phyloP scores from a whole-genome alignment of 2,888 invertebrate genomes.

The Synanthedon vespiformis region DNA sequence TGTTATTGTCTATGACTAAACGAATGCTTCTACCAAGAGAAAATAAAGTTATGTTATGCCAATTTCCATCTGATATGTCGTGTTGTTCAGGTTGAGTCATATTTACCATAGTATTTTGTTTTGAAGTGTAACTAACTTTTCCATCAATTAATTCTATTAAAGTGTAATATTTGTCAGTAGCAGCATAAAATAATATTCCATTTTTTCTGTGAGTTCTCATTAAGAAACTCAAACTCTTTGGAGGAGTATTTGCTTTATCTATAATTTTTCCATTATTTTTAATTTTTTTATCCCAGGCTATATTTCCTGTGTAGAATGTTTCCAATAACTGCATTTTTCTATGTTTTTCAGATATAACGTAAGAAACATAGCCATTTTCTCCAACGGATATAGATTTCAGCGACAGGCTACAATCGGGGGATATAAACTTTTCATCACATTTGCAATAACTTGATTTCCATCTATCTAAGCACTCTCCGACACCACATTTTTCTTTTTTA shows the following conservation, averaged over 20 bases:
- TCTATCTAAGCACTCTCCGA: constrained; percentile 83
- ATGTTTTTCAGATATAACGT: constrained; percentile 84
- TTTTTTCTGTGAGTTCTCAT: constrained; percentile 84
- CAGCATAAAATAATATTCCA: constrained; percentile 87
- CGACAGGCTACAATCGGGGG: constrained; percentile 84
- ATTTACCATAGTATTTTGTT: constrained; percentile 82
- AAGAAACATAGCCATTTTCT: constrained; percentile 83
- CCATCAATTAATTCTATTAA: constrained; percentile 83
- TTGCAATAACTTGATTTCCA: constrained; percentile 83
- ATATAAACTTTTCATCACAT: constrained; percentile 76
- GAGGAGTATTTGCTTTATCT: constrained; percentile 55
- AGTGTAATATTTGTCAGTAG: constrained; percentile 89
- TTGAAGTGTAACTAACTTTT: constrained; percentile 83
- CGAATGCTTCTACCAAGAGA: constrained; percentile 78
- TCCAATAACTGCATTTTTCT: constrained; percentile 88
- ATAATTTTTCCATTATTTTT: constrained; percentile 34
- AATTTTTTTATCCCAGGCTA: constrained; percentile 72
- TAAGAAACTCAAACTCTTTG: constrained; percentile 81
- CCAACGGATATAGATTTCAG: constrained; percentile 84
- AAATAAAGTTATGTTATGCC: constrained; percentile 88
- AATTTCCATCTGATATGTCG: constrained; percentile 82
- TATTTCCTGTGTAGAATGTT: constrained; percentile 79
- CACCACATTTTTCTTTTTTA: constrained; percentile 64
- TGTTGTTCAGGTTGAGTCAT: constrained; percentile 79
- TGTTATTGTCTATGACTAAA: constrained; percentile 76